Base-by-base conservation (phyloP, 2,797 vertebrate species). In the Falco columbarius region DNA sequence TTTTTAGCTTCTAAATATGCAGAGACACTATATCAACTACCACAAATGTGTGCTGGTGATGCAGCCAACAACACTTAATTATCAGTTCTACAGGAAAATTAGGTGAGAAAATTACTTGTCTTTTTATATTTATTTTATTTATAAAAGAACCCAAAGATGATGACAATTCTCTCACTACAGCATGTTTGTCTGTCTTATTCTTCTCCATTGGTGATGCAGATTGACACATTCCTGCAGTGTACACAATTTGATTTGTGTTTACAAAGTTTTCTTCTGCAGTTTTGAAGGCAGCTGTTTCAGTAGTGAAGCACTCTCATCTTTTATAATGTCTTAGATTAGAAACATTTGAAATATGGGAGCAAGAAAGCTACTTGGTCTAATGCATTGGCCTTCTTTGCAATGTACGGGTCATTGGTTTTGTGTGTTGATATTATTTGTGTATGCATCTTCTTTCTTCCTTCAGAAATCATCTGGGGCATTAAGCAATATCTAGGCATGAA, bases 101-200 rank as follows among this genome's bases (percentile, higher is more conserved):
- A 98, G 97, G 98, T 98, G 98, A 98, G 98, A 98, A 98, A 98
- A 98, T 98, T 98, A 97, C 98, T 98, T 98, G 97, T 98, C 98
- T 98, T 98, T 98, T 98, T 98, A 97, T 98, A 98, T 98, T 98
- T 98, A 97, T 98, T 98, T 98, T 98, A 97, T 98, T 98, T 98
- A 97, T 97, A 98, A 98, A 98, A 96, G 94, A 97, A 97, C 73
- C 79, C 94, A 95, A 96, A 96, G 94, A 98, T 47, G 70, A 96
- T 93, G 95, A 95, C 32, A 93, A 94, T 97, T 97, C 95, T 97
- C 93, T 91, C 88, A 89, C 84, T 93, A 38, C 29, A 94, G 59
- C 70, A 84, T 62, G 82, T 63, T 92, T 87, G 70, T 95, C 75
- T 91, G 27, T 56, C 80, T 67, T 89, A 61, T 58, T 47, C 38